Evolutionary conservation across 2,113 vertebrate genomes (phyloP).

Genomic region (Crocuta crocuta): DNA sequence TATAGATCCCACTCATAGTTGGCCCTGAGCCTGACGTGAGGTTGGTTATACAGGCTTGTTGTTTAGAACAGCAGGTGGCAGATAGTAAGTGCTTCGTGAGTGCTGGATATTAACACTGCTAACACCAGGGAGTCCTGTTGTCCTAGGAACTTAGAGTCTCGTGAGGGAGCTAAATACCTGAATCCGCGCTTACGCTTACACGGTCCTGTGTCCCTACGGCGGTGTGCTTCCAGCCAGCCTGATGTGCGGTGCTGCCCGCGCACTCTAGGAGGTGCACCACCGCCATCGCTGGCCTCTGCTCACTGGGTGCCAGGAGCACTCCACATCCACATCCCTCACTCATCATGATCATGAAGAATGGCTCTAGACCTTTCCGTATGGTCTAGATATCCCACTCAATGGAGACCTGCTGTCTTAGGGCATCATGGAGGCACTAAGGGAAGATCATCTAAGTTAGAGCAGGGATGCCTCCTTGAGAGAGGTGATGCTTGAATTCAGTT

Average conservation of each 20-base stretch:
- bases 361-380: neutral
- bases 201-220: neutral
- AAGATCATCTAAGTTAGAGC: neutral
- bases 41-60: fast-evolving
- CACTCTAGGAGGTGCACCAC: neutral
- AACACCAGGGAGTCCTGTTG: neutral
- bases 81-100: neutral
- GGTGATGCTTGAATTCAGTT: neutral
- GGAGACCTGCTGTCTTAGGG: neutral
- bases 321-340: neutral
- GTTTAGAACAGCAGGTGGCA: neutral
- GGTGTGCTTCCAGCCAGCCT: neutral
- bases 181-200: neutral
- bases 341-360: neutral
- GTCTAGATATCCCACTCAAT: neutral
- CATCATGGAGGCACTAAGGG: neutral
- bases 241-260: neutral
- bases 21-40: too few relatives aligned
- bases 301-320: neutral
- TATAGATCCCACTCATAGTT: neutral
- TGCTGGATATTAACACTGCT: neutral
- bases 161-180: neutral
- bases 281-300: neutral
- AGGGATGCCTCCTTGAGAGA: neutral
- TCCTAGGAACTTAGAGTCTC: neutral